phyloP scores from a whole-genome alignment of 2,113 vertebrate species.

The Coptodon rendalli region DNA sequence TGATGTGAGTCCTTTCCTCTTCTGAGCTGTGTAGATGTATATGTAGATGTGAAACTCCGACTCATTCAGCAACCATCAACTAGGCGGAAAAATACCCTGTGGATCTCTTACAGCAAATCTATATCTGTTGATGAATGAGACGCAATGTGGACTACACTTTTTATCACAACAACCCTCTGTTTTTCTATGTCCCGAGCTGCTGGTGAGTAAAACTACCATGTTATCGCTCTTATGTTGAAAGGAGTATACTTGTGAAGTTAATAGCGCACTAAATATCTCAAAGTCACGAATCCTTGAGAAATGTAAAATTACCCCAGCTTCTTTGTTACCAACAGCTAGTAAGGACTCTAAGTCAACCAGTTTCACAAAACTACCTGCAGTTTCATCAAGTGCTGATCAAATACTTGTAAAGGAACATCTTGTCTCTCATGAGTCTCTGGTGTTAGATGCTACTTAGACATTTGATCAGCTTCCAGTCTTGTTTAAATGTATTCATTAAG shows the following conservation, averaged over 20 bases:
- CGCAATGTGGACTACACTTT: slow-evolving; percentile 7
- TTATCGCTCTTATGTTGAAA: neutral
- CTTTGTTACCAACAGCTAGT: neutral
- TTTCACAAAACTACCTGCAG: neutral
- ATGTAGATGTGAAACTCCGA: slow-evolving; percentile 14
- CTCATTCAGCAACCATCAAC: neutral
- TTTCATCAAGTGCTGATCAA: neutral
- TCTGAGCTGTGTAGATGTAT: accelerated
- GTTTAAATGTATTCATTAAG: accelerated
- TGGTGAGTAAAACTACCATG: neutral
- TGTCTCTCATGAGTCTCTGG: neutral
- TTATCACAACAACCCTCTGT: neutral
- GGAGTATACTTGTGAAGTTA: neutral
- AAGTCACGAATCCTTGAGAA: neutral
- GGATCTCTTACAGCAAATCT: neutral
- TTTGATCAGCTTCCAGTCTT: neutral
- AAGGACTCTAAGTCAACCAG: too few relatives aligned
- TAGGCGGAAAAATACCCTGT: neutral
- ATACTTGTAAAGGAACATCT: accelerated
- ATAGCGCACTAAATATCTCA: neutral
- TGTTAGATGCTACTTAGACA: neutral
- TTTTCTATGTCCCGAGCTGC: neutral
- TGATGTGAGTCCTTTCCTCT: neutral
- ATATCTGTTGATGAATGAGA: neutral
- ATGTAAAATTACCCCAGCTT: neutral